Base-by-base conservation (phyloP, 2,888 invertebrate species). In the Tribolium freemani region DNA sequence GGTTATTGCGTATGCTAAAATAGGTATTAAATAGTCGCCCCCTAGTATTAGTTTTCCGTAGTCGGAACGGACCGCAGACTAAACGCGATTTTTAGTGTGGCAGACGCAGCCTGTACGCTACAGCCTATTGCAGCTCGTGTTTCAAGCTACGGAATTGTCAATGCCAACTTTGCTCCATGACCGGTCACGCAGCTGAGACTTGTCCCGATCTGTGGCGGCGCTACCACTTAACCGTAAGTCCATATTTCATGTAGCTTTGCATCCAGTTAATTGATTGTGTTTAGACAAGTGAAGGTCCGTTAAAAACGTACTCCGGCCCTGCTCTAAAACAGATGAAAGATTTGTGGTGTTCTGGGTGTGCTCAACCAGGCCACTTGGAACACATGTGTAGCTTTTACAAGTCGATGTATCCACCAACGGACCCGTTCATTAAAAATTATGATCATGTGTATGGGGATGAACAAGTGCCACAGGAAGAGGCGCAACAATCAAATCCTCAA, bases 171-270 rank as follows among this genome's bases (percentile, higher is more conserved):
- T 94, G 94, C 83, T 88, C 88, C 61, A 89, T 90, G 78, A 79
- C 80, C 21, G 94, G 94, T 0, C 94, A 94, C 82, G 87, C 87
- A 6, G 80, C 87, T 54, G 86, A 87, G 16, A 87, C 88, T 81
- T 94, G 94, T 79, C 93, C 94, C 0, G 93, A 94, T 85, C 86
- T 91, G 48, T 94, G 94, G 94, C 89, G 94, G 58, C 88, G 93
- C 69, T 94, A 93, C 85, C 93, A 93, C 83, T 89, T 91, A 75
- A 93, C 93, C 74, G 93, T 91, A 87, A 87, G 84, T 56, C 30
- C 6, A 51, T 38, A 16, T 16, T 16, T 16, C 16, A 1, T 2
- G 16, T 16, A 16, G 16, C 44, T 48, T 48, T 48, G 48, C 16
- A 48, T 48, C 0, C 20, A 9, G 20, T 60, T 30, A 45, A 56